A percentile compares a stretch with the other conserved stretches of the same genome.
Conservation (phyloP, 2,113 vertebrate genomes). For the Pseudorhombus dupliciocellatus region DNA sequence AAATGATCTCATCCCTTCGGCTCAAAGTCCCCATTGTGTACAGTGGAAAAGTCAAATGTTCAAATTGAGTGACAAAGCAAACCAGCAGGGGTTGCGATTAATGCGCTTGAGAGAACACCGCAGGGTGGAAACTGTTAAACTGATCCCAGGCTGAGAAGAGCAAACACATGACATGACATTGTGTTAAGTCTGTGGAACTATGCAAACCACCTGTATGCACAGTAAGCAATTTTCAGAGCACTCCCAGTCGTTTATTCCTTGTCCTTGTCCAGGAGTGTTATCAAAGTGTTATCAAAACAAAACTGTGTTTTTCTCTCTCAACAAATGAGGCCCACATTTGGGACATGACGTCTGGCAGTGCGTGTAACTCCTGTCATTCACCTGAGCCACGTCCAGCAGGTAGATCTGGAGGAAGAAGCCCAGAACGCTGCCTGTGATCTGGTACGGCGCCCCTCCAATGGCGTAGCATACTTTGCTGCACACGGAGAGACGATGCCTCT, state of each 20-base stretch:
- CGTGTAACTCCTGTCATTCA: constrained; percentile 63
- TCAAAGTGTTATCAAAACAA: background rate
- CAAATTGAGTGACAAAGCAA: constrained; percentile 56
- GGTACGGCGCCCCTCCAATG: constrained; percentile 92
- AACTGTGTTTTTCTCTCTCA: background rate
- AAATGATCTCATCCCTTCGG: constrained; percentile 23
- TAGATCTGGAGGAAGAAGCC: constrained; percentile 97
- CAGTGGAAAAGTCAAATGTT: constrained; percentile 34
- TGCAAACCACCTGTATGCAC: background rate
- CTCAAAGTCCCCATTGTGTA: constrained; percentile 31
- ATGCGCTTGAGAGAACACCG: constrained; percentile 25
- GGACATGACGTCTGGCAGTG: background rate
- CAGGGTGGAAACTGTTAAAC: constrained; percentile 33
- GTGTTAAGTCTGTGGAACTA: background rate
- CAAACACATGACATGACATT: background rate
- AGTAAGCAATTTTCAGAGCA: background rate
- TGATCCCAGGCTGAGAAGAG: constrained; percentile 17
- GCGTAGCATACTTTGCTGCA: constrained; percentile 92
- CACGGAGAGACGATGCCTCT: constrained; percentile 79
- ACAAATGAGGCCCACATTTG: background rate
- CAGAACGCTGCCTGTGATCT: constrained; percentile 91
- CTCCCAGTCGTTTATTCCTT: background rate
- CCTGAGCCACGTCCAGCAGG: constrained; percentile 92
- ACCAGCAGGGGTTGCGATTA: constrained; percentile 29
- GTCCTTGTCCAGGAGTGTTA: too few species aligned